Evolutionary conservation across 2,888 invertebrate genomes (phyloP), one percentile per base, ranked within the genome.

Genomic region (Timandra comae): DNA sequence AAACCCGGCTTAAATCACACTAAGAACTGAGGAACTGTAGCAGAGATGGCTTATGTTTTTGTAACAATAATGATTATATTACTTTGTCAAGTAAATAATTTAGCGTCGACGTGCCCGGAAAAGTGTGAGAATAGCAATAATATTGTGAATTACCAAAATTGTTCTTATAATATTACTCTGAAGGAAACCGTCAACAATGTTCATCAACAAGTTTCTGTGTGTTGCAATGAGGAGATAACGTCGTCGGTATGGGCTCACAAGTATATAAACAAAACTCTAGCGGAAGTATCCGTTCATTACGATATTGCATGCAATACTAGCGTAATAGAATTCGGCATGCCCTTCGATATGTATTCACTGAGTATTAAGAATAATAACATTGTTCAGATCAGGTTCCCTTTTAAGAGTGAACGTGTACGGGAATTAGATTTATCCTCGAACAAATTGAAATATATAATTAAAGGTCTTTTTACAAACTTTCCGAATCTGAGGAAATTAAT

Each of bases 351-450:
- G 1, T 54, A 59, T 42, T 72, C 78, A 33, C 49, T 85, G 33
- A 53, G 46, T 37, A 53, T 84, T 41, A 65, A 49, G 49, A 78
- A 80, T 49, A 79, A 73, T 43, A 74, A 57, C 38, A 60, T 84
- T 23, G 42, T 46, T 12, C 63, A 68, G 48, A 61, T 82, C 46
- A 65, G 50, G 31, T 60, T 85, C 12, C 71, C 64, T 35, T 49
- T 78, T 3, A 75, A 66, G 41, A 42, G 50, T 27, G 61, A 62
- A 44, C 81, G 78, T 48, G 63, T 91, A 41, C 76, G 84, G 52
- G 71, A 80, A 43, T 71, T 92, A 46, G 90, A 92, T 70, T 64
- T 91, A 46, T 90, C 91, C 9, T 63, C 65, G 34, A 91, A 92
- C 62, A 69, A 71, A 52, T 72, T 91, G 46, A 70, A 73, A 52